Evolutionary conservation across 1,140 invertebrate genomes (phyloP).

Genomic region (Dendrolimus punctatus): DNA sequence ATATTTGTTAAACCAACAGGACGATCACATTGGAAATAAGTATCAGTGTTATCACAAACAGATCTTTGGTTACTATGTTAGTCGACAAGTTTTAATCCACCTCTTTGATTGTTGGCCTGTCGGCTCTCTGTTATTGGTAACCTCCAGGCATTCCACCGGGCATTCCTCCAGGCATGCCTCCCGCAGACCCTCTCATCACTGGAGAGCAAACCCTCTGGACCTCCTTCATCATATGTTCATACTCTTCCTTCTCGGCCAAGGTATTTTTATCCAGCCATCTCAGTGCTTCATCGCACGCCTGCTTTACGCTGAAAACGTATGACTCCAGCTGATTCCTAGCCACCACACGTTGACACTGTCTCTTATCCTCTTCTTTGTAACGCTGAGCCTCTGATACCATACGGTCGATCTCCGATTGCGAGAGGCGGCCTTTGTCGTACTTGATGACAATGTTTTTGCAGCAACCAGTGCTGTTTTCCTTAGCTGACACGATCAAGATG

Average conservation of each 20-base stretch:
- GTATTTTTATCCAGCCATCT: conserved; percentile 76
- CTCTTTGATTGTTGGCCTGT: conserved; percentile 80
- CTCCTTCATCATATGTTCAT: conserved; percentile 83
- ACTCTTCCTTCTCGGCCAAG: conserved; percentile 87
- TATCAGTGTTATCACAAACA: no score
- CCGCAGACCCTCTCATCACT: conserved; percentile 79
- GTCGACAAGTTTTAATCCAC: conserved; percentile 62
- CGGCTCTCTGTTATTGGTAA: conserved; percentile 18
- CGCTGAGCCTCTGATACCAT: conserved; percentile 87
- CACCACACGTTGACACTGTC: conserved; percentile 78
- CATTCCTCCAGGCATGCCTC: no score
- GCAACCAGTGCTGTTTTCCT: conserved; percentile 78
- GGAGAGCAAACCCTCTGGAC: conserved; percentile 80
- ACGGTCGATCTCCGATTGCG: conserved; percentile 92
- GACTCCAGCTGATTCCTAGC: conserved; percentile 86
- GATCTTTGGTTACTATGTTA: background rate
- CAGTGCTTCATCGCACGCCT: conserved; percentile 74
- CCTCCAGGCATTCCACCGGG: conserved; percentile 24
- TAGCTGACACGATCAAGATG: conserved; percentile 79
- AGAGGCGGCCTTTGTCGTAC: conserved; percentile 93
- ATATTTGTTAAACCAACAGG: no score
- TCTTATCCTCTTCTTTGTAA: conserved; percentile 80
- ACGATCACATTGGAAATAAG: no score
- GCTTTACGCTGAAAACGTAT: conserved; percentile 87
- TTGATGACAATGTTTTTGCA: conserved; percentile 89